Percentiles rank a stretch among this genome's conserved stretches.
These are phyloP conservation scores for Panzeria rudis DNA, from an alignment of 2,888 invertebrate genomes.

Conservation along the genomic window DNA sequence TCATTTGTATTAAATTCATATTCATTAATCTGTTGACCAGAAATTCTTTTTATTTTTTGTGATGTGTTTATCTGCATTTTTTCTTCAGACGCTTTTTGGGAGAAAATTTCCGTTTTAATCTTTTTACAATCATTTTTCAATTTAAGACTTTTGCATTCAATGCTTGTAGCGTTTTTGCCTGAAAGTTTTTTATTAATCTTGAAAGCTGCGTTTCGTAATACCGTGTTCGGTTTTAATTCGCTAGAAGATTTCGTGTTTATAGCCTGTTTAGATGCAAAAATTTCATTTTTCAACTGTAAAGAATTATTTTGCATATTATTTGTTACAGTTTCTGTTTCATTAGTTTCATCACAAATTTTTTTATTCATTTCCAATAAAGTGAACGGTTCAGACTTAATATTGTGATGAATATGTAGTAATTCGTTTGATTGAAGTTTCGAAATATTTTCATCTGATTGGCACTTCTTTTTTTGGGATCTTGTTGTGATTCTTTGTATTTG, in stretches of 20 bases:
- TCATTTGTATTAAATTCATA: background rate
- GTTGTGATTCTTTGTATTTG: background rate
- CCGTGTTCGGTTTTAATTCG: background rate
- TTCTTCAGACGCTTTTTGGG: background rate
- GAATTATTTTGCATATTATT: background rate
- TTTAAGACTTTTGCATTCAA: background rate
- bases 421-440: background rate
- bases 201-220: background rate
- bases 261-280: background rate
- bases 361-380: background rate
- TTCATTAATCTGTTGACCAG: background rate
- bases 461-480: background rate
- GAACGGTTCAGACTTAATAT: conserved; percentile 3
- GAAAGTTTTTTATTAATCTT: background rate
- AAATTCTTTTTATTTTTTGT: background rate
- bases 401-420: background rate
- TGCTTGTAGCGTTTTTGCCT: background rate
- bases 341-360: background rate
- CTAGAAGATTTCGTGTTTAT: background rate
- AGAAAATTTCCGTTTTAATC: background rate
- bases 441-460: background rate
- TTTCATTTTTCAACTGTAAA: background rate
- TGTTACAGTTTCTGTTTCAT: background rate
- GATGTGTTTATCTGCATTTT: background rate
- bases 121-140: background rate